These are phyloP conservation scores for Orius insidiosus DNA, from an alignment of 1,140 invertebrate species.

Conservation along the genomic window DNA sequence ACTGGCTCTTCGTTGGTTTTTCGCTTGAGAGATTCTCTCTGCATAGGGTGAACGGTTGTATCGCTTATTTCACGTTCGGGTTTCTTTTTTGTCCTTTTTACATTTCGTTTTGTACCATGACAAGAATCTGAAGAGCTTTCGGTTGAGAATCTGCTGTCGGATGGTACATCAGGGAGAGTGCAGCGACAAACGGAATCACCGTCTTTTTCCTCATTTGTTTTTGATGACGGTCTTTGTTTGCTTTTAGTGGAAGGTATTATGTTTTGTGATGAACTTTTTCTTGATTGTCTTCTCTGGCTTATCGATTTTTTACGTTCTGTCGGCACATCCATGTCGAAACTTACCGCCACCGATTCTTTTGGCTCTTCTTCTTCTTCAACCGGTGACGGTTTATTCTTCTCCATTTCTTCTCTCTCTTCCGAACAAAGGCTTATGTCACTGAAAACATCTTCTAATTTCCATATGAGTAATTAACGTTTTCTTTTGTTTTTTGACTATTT, in stretches of 20 bases:
- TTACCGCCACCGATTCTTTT: background rate
- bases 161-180: background rate
- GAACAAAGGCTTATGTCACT: no score
- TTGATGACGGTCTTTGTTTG: background rate
- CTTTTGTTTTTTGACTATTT: no score
- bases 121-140: background rate
- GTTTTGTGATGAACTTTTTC: background rate
- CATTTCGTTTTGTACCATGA: background rate
- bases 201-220: background rate
- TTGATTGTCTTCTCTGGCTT: background rate
- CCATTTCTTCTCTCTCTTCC: background rate
- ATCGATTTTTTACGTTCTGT: background rate
- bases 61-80: background rate
- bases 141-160: background rate
- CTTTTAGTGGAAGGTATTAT: background rate
- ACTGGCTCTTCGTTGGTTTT: no score
- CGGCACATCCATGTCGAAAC: background rate
- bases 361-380: background rate
- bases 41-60: background rate
- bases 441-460: no score
- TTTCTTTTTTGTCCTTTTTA: background rate
- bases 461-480: no score
- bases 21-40: no score
- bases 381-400: background rate
- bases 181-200: background rate